Evolutionary conservation across 2,797 vertebrate genomes (phyloP).

Genomic region (Tapirus indicus): DNA sequence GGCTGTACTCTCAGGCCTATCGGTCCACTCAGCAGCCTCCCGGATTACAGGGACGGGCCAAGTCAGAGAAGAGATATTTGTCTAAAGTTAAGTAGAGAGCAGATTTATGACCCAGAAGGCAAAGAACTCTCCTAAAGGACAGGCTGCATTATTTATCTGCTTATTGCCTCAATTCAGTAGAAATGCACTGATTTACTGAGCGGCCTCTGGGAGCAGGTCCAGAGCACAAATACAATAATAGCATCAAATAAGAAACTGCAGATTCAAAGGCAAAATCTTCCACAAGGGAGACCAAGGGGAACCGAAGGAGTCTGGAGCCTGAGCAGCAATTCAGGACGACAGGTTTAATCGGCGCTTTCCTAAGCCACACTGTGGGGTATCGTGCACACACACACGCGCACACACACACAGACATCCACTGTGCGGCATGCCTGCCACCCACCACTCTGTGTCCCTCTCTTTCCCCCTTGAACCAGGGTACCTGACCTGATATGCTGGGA

Average conservation of each 20-base stretch:
- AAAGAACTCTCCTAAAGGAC: constrained; percentile 40
- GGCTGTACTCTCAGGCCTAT: background rate
- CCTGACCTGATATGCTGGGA: background rate
- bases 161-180: constrained; percentile 44
- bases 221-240: constrained; percentile 49
- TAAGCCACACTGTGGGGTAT: background rate
- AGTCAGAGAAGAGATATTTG: constrained; percentile 22
- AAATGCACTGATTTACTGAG: constrained; percentile 45
- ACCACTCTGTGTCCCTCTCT: background rate
- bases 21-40: background rate
- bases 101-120: constrained; percentile 39
- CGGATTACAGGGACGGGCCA: background rate
- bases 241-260: constrained; percentile 31
- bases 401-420: background rate
- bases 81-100: constrained; percentile 40
- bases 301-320: background rate
- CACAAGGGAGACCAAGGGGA: background rate
- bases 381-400: too few relatives aligned
- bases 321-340: background rate
- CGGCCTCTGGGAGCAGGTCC: background rate
- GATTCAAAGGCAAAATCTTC: constrained; percentile 41
- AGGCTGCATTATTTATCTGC: constrained; percentile 44
- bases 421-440: background rate
- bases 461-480: background rate
- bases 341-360: background rate